These are phyloP conservation scores for Tipula vernalis DNA, from an alignment of 2,888 invertebrate genomes.

Conservation along the genomic window DNA sequence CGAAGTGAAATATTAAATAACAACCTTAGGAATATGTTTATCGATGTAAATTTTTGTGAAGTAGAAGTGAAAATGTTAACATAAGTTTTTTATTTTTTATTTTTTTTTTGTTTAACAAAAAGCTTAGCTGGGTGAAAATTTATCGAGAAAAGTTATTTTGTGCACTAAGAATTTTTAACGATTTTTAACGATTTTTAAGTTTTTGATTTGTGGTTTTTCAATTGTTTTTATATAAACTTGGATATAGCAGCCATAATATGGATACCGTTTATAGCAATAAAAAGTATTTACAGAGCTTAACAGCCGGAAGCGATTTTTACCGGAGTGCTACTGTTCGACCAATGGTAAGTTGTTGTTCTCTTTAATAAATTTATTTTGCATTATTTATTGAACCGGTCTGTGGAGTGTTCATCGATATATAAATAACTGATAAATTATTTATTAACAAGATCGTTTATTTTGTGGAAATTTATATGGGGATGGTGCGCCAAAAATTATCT, in stretches of 20 bases:
- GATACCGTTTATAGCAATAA: constrained; percentile 36
- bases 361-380: neutral
- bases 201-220: no score
- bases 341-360: constrained; percentile 28
- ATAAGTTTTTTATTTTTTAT: neutral
- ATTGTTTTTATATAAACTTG: neutral
- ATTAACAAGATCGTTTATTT: no score
- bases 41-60: neutral
- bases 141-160: neutral
- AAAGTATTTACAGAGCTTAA: constrained; percentile 36
- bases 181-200: neutral
- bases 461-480: no score
- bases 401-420: no score
- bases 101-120: neutral
- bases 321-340: constrained; percentile 29
- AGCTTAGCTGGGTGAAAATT: no score
- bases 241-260: no score
- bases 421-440: no score
- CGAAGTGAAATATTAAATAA: neutral
- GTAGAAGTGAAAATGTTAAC: neutral
- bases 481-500: no score
- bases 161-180: neutral
- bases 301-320: constrained; percentile 33
- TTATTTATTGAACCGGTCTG: neutral
- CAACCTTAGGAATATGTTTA: neutral